phyloP scores from a whole-genome alignment of 2,888 invertebrate genomes.

The Celastrina argiolus region DNA sequence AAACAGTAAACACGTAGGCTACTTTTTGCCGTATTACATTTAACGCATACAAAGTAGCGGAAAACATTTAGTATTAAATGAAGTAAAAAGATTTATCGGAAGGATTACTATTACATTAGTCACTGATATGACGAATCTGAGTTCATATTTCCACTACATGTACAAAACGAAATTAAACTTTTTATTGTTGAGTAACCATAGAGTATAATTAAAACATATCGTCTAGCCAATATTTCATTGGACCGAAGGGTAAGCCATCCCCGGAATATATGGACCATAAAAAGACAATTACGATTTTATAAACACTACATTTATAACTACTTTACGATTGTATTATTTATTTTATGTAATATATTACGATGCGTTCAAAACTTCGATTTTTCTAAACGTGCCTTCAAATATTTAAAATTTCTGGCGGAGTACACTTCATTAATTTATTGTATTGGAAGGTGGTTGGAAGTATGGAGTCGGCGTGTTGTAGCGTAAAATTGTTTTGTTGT shows the following conservation, averaged over 20 bases:
- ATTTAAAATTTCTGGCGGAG: conserved; percentile 74
- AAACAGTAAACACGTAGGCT: too few species aligned
- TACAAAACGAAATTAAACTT: conserved; percentile 46
- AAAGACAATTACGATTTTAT: conserved; percentile 72
- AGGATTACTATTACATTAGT: too few species aligned
- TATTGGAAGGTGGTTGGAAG: conserved; percentile 45
- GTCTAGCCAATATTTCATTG: conserved; percentile 32
- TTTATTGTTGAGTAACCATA: conserved; percentile 39
- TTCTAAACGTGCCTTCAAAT: conserved; percentile 72
- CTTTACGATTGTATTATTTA: conserved; percentile 77
- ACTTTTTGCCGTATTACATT: too few species aligned
- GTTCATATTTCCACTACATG: conserved; percentile 37
- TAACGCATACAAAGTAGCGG: too few species aligned
- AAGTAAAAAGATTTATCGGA: neutral
- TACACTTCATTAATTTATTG: conserved; percentile 75
- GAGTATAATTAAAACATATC: conserved; percentile 62
- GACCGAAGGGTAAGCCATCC: conserved; percentile 41
- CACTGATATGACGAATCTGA: too few species aligned
- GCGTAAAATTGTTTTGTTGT: too few species aligned
- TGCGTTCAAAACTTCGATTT: conserved; percentile 67
- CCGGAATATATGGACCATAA: conserved; percentile 68
- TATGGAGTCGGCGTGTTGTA: conserved; percentile 45
- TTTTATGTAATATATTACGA: conserved; percentile 76
- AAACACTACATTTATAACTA: conserved; percentile 77
- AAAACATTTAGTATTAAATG: too few species aligned